Conservation (phyloP, 2,113 vertebrate genomes). For the pig (Sus scrofa) region DNA sequence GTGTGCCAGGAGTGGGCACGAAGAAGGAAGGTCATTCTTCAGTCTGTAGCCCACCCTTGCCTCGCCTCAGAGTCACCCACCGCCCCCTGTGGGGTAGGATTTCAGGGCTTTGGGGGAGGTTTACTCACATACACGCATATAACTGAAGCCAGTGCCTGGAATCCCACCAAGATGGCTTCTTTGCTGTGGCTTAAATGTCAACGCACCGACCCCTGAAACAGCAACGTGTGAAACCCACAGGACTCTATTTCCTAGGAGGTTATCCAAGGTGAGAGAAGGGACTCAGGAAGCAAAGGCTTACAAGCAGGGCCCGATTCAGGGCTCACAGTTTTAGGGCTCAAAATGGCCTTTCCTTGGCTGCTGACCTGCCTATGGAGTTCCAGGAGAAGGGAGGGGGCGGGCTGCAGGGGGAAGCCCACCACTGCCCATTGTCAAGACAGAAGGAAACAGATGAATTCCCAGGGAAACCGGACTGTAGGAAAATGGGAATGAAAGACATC, state of each 20-base stretch:
- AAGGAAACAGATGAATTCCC: slow-evolving; percentile 5
- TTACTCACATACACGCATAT: neutral
- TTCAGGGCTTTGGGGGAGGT: neutral
- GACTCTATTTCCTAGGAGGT: neutral
- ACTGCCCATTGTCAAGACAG: neutral
- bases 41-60: too few species aligned
- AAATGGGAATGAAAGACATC: slow-evolving; percentile 12
- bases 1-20: neutral
- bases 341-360: neutral
- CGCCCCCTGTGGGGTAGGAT: neutral
- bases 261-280: neutral
- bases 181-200: neutral
- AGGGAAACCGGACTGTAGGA: neutral
- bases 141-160: neutral
- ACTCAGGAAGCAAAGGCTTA: neutral
- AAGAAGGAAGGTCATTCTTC: neutral
- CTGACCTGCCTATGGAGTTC: neutral
- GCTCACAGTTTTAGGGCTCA: neutral
- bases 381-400: neutral
- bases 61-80: neutral
- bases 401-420: neutral
- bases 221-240: too few species aligned
- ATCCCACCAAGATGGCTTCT: neutral
- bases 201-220: neutral
- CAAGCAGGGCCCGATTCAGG: neutral